These are phyloP conservation scores for Osmoderma eremita DNA, from an alignment of 2,888 invertebrate genomes.

Conservation along the genomic window DNA sequence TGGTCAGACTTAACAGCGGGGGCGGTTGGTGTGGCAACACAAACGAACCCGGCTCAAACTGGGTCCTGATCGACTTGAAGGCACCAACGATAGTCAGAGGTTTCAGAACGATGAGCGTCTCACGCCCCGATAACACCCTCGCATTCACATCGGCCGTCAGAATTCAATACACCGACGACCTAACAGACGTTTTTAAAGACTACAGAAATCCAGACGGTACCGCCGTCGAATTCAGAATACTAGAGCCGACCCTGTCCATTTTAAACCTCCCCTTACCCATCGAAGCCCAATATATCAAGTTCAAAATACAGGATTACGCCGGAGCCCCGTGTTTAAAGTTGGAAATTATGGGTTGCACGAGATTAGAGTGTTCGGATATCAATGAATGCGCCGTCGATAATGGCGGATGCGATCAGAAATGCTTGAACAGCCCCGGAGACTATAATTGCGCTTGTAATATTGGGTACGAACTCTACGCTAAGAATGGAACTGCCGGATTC, in stretches of 20 bases:
- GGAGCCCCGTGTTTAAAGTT: conserved; percentile 89
- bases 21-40: conserved; percentile 92
- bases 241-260: conserved; percentile 91
- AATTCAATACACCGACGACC: conserved; percentile 86
- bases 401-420: conserved; percentile 94
- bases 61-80: conserved; percentile 87
- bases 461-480: conserved; percentile 88
- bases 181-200: conserved; percentile 89
- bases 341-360: conserved; percentile 92
- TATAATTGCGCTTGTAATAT: conserved; percentile 90
- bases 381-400: conserved; percentile 89
- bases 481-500: conserved; percentile 92
- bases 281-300: conserved; percentile 87
- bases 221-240: conserved; percentile 89
- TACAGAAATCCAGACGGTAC: conserved; percentile 94
- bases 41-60: conserved; percentile 86
- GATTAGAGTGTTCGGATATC: conserved; percentile 87
- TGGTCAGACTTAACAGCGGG: conserved; percentile 83
- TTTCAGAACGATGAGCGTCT: conserved; percentile 90
- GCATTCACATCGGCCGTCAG: conserved; percentile 92
- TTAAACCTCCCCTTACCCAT: conserved; percentile 90
- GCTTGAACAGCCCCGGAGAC: conserved; percentile 88
- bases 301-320: conserved; percentile 85
- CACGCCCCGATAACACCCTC: conserved; percentile 81
- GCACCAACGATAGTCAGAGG: conserved; percentile 90